phyloP scores from a whole-genome alignment of 2,797 vertebrate genomes.

The Pangasius sanitwongsei region DNA sequence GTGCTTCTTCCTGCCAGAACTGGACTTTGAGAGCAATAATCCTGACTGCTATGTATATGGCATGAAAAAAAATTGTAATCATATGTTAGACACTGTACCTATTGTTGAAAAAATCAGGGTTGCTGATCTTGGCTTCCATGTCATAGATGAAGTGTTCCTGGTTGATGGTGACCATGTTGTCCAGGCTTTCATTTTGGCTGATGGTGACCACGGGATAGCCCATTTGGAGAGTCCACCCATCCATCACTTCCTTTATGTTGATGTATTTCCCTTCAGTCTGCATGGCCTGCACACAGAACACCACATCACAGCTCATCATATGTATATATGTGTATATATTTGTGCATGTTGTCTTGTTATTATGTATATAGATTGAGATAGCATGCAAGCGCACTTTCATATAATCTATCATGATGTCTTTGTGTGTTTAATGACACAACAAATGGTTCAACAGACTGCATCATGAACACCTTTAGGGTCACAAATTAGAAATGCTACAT shows the following conservation, averaged over 20 bases:
- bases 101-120: constrained; percentile 74
- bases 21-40: neutral
- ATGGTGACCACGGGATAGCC: constrained; percentile 95
- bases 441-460: neutral
- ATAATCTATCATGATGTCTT: neutral
- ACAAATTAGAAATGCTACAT: neutral
- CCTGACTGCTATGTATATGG: neutral
- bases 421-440: neutral
- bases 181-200: constrained; percentile 86
- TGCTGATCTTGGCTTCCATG: constrained; percentile 75
- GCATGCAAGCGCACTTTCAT: too few species aligned
- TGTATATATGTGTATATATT: neutral
- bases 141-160: constrained; percentile 96
- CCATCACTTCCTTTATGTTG: constrained; percentile 94
- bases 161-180: constrained; percentile 80
- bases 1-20: neutral
- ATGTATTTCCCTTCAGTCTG: constrained; percentile 89
- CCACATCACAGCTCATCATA: neutral
- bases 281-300: constrained; percentile 79
- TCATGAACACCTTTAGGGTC: too few species aligned
- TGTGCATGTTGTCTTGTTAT: neutral
- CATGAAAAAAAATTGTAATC: neutral
- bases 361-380: neutral
- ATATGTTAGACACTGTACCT: constrained; percentile 71
- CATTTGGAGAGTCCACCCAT: constrained; percentile 98